phyloP scores from a whole-genome alignment of 2,113 vertebrate species.

The Hypocryptadius cinnamomeus region DNA sequence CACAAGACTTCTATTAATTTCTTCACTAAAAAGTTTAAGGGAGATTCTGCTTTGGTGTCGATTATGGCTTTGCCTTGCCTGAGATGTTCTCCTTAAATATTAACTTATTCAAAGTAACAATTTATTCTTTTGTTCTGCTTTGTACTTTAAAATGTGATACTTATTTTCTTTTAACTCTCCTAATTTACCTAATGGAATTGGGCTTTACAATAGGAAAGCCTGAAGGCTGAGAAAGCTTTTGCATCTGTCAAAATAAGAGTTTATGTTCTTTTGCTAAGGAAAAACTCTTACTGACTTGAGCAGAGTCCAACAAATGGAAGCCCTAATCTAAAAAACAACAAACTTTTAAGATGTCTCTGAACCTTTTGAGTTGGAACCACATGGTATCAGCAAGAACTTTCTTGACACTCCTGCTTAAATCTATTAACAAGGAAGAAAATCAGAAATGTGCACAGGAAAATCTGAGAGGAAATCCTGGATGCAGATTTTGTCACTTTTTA shows the following conservation, averaged over 20 bases:
- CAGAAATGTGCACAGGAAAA: neutral
- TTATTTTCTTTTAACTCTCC: slow-evolving; percentile 5
- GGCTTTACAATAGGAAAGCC: neutral
- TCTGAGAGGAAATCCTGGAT: neutral
- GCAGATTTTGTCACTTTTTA: neutral
- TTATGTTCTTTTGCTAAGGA: neutral
- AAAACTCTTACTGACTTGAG: neutral
- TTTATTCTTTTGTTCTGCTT: neutral
- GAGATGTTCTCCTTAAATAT: neutral
- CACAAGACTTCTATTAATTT: slow-evolving; percentile 25
- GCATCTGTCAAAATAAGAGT: neutral
- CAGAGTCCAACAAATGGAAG: neutral
- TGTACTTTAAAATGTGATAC: neutral
- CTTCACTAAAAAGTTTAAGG: slow-evolving; percentile 29
- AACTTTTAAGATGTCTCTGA: neutral
- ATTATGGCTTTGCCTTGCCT: neutral
- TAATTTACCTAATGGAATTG: slow-evolving; percentile 37
- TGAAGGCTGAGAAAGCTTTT: slow-evolving; percentile 10
- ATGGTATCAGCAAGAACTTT: neutral
- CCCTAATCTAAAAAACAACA: neutral
- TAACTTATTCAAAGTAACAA: slow-evolving; percentile 33
- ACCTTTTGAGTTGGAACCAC: neutral
- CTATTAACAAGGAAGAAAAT: neutral
- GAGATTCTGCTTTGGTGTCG: slow-evolving; percentile 28
- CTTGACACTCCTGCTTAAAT: neutral